Evolutionary conservation across 2,113 vertebrate genomes (phyloP).

Genomic region (Copsychus sechellarum): DNA sequence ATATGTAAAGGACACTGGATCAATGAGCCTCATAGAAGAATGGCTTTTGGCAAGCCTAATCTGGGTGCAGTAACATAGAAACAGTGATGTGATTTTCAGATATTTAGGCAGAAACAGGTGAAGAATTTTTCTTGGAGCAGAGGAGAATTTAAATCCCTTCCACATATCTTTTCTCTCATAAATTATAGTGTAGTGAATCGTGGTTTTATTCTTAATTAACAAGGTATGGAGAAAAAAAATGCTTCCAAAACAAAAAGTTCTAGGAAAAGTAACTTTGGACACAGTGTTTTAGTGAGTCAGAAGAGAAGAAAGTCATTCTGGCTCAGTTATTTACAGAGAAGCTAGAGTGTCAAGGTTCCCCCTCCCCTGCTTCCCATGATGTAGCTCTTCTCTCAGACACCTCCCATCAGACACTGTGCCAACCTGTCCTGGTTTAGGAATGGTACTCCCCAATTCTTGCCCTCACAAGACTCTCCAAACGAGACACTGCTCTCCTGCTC

Average conservation of each 20-base stretch:
- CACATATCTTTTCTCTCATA: not conserved
- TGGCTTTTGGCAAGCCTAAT: not conserved
- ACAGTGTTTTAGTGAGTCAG: not conserved
- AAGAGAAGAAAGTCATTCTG: not conserved
- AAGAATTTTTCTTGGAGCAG: not conserved
- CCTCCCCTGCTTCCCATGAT: not conserved
- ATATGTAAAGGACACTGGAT: not conserved
- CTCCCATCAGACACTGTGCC: not conserved
- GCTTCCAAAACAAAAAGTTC: constrained; percentile 3
- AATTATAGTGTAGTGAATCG: not conserved
- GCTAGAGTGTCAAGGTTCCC: not conserved
- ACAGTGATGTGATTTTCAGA: not conserved
- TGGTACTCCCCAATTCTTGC: not conserved
- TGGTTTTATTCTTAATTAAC: not conserved
- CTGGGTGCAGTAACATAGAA: not conserved
- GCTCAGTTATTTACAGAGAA: not conserved
- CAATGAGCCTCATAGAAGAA: fast-evolving
- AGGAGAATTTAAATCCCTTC: not conserved
- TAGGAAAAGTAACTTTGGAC: not conserved
- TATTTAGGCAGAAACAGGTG: not conserved
- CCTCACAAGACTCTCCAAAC: not conserved
- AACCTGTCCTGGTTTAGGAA: not conserved
- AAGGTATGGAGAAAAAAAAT: not conserved
- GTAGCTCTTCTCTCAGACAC: not conserved
- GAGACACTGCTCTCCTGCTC: not conserved